These are phyloP conservation scores for Heteromormyrus szaboi DNA, from an alignment of 2,797 vertebrate species.

Conservation along the genomic window DNA sequence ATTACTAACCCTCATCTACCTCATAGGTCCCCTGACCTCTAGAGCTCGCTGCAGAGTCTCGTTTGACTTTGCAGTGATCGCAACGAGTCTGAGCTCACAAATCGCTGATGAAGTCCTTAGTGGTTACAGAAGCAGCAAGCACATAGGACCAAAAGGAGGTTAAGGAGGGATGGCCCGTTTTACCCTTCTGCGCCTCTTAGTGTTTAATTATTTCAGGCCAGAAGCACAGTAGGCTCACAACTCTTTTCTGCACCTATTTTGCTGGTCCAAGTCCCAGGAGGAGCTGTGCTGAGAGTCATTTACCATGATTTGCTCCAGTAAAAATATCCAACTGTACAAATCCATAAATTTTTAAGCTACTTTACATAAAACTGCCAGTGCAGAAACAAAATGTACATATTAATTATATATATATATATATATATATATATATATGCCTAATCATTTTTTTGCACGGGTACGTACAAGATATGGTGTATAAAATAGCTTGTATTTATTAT, in stretches of 20 bases:
- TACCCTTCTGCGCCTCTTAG: neutral
- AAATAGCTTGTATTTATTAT: neutral
- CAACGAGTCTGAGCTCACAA: constrained; percentile 16
- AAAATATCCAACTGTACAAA: neutral
- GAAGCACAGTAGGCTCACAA: neutral
- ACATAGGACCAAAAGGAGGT: neutral
- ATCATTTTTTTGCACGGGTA: neutral
- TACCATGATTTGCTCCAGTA: neutral
- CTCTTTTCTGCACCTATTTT: neutral
- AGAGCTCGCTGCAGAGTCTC: constrained; percentile 18
- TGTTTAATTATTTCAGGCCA: neutral
- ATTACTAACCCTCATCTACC: constrained; percentile 29
- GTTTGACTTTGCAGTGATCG: constrained; percentile 14
- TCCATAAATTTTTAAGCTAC: neutral
- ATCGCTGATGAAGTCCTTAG: constrained; percentile 22
- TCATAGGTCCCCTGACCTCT: constrained; percentile 29
- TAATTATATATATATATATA: neutral
- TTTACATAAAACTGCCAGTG: neutral
- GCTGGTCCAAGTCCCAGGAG: neutral
- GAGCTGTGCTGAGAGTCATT: neutral
- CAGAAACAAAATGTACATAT: neutral
- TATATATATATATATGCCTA: neutral
- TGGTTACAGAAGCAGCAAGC: constrained; percentile 3
- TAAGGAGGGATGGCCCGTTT: neutral
- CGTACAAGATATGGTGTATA: neutral